Evolutionary conservation across 2,113 vertebrate genomes (phyloP), one percentile per base, ranked within the genome.

Genomic region (Steatornis caripensis): DNA sequence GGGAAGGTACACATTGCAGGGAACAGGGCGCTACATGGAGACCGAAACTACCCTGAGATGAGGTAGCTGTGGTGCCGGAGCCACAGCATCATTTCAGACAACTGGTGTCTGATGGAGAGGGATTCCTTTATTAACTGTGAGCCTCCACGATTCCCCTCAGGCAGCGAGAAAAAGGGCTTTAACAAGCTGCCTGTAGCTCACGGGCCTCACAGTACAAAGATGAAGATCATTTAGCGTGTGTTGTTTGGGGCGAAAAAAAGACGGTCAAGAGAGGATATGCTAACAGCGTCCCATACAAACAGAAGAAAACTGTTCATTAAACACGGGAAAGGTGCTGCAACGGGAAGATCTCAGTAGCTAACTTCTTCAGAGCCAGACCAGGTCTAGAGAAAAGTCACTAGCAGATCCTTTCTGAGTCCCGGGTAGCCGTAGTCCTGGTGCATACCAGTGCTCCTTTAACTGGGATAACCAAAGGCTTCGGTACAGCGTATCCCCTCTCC

Each of bases 31-130:
- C 34, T 78, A 27, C 36, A 17, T 37, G 37, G 48, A 39, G 29
- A 41, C 53, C 2, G 2, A 30, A 85, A 49, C 1, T 22, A 53
- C 10, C 24, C 78, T 70, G 53, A 37, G 26, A 10, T 41, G 68
- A 49, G n/a, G 15, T 32, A 32, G 65, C 43, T 41, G 48, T 1
- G 2, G 49, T 60, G 26, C 36, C 66, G 48, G 43, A 75, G 26
- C 69, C 71, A 58, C 45, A 61, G 71, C 58, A 68, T 89, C 75
- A 53, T 74, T 84, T 90, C 83, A 90, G 92, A 53, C 46, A 92
- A 79, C 83, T 84, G 60, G 18, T 49, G 74, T 69, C 90, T 91
- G 90, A 97, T 66, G 64, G 81, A 96, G 91, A 64, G 92, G 61
- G 74, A 95, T 94, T 80, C 71, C 64, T 93, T 70, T 86, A 6